Evolutionary conservation across 2,797 vertebrate species (phyloP).

Genomic region (Acanthis flammea): DNA sequence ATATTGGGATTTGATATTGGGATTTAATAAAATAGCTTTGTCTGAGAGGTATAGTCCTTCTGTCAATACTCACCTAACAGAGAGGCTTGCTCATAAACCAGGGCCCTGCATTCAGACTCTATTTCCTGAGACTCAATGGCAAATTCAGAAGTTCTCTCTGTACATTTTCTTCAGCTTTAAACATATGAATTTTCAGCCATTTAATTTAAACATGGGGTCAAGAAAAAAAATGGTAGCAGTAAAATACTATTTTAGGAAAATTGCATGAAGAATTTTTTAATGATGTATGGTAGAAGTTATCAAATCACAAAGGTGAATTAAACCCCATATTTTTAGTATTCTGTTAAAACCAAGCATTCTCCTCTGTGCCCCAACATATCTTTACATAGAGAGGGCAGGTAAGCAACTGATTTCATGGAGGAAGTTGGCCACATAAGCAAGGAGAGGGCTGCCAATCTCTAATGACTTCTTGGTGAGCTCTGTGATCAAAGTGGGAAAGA

Average conservation of each 20-base stretch:
- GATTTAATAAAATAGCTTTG: constrained; percentile 3
- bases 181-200: background rate
- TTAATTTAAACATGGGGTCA: background rate
- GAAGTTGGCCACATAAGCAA: background rate
- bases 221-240: background rate
- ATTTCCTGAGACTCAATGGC: background rate
- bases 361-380: background rate
- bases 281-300: background rate
- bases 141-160: background rate
- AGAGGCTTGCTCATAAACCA: background rate
- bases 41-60: background rate
- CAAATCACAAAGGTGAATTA: background rate
- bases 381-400: background rate
- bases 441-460: background rate
- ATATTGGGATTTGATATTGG: constrained; percentile 25
- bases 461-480: background rate
- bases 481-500: background rate
- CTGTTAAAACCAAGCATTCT: background rate
- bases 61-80: background rate
- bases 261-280: background rate
- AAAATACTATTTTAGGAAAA: background rate
- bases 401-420: background rate
- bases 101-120: background rate
- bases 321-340: background rate
- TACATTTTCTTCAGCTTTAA: background rate